phyloP scores from a whole-genome alignment of 1,140 invertebrate species.

The Nylanderia fulva region DNA sequence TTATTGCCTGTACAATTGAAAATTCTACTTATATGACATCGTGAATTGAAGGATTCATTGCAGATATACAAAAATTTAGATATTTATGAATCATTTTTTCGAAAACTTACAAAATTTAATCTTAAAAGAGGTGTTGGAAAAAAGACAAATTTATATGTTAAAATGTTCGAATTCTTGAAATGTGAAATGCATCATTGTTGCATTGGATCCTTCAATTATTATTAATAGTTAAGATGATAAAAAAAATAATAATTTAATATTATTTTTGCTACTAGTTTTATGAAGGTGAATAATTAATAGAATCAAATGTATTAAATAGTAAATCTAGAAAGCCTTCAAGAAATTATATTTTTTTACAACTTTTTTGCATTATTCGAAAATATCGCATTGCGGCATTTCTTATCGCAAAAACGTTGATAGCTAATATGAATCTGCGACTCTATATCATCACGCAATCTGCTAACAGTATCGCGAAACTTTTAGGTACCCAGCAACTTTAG shows the following conservation, averaged over 20 bases:
- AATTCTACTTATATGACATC: background rate
- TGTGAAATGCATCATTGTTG: background rate
- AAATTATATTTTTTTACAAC: background rate
- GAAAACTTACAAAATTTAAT: background rate
- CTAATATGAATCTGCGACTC: slow-evolving; percentile 7
- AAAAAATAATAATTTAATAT: background rate
- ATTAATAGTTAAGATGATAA: slow-evolving; percentile 6
- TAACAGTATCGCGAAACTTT: slow-evolving; percentile 51
- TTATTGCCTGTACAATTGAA: background rate
- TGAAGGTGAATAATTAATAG: background rate
- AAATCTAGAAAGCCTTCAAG: background rate
- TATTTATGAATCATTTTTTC: background rate
- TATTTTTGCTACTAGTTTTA: background rate
- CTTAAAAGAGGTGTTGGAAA: background rate
- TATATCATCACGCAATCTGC: background rate
- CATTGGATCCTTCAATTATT: background rate
- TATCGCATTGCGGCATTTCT: background rate
- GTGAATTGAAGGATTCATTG: slow-evolving; percentile 1
- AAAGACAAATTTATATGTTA: slow-evolving; percentile 4
- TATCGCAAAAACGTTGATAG: slow-evolving; percentile 20
- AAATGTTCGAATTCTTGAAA: background rate
- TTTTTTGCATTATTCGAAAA: background rate
- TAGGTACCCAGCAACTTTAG: slow-evolving; percentile 99
- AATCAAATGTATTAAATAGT: background rate
- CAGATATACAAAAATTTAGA: background rate